Evolutionary conservation across 2,113 vertebrate species (phyloP), one percentile per base, ranked within the genome.

Genomic region (Turnix velox): DNA sequence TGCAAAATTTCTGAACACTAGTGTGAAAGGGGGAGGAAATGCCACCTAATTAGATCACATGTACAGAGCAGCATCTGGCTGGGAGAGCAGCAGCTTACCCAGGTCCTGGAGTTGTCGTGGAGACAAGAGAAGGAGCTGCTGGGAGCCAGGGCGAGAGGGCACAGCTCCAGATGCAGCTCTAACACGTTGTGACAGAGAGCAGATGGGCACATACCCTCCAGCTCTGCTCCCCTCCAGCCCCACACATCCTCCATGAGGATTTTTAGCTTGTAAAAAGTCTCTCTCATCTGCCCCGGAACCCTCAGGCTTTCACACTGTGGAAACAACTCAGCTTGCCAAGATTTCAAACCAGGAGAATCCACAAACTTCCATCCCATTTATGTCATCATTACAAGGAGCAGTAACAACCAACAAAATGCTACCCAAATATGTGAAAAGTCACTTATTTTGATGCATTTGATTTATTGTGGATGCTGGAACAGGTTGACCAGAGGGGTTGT

Each of bases 21-120:
- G 20, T 37, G 77, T 20, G 85, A 72, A 72, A 84, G 73, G 86
- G 77, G 55, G 81, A 8, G 10, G 81, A 95, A 95, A 79, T 35
- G 58, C 92, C 90, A 19, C 63, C 95, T 98, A 98, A 98, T 98
- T 97, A 98, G 98, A 97, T 94, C 97, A 97, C 96, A 94, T 97
- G 98, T 96, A 96, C 97, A 76, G 94, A 95, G 95, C 65, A 96
- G 98, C 98, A 98, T 97, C 98, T 98, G 98, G 98, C 97, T 92
- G 78, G 5, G 84, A 89, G 96, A 92, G 9, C 95, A 95, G 97
- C 96, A 93, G 95, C 91, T 95, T 96, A 63, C 94, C 80, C 89
- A 2, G 91, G 71, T 93, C 95, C 96, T 71, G 14, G 96, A 97
- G 97, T 96, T 97, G 98, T 98, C 94, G 91, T 97, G 98, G 98